Evolutionary conservation across 2,888 invertebrate genomes (phyloP).

Genomic region (Stenchaetothrips biformis): DNA sequence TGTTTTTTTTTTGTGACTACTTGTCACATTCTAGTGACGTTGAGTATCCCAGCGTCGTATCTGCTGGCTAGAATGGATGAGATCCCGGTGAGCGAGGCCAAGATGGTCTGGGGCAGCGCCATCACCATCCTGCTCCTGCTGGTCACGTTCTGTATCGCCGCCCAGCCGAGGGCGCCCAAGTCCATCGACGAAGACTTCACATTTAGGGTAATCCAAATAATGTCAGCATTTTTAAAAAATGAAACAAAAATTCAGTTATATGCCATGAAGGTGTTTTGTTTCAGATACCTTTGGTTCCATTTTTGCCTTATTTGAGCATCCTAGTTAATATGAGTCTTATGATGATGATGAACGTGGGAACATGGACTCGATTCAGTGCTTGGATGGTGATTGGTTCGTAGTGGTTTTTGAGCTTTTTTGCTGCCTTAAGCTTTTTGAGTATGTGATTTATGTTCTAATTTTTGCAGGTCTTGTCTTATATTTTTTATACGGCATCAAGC

Average conservation of each 20-base stretch:
- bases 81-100: neutral
- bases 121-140: neutral
- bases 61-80: neutral
- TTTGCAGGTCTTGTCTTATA: neutral
- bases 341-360: constrained; percentile 76
- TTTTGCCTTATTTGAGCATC: constrained; percentile 77
- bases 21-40: neutral
- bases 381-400: constrained; percentile 75
- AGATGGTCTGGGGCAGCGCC: neutral
- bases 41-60: neutral
- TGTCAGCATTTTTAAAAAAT: neutral
- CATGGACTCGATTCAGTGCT: constrained; percentile 82
- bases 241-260: too few relatives aligned
- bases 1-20: too few relatives aligned
- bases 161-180: neutral
- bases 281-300: constrained; percentile 79
- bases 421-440: neutral
- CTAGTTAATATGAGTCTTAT: constrained; percentile 86
- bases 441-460: neutral
- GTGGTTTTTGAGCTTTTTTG: neutral
- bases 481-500: neutral
- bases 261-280: constrained; percentile 34
- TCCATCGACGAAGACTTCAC: neutral
- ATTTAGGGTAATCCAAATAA: neutral
- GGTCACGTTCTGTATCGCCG: neutral